Evolutionary conservation across 2,113 vertebrate species (phyloP).

Genomic region (Erythrocercus mccallii): DNA sequence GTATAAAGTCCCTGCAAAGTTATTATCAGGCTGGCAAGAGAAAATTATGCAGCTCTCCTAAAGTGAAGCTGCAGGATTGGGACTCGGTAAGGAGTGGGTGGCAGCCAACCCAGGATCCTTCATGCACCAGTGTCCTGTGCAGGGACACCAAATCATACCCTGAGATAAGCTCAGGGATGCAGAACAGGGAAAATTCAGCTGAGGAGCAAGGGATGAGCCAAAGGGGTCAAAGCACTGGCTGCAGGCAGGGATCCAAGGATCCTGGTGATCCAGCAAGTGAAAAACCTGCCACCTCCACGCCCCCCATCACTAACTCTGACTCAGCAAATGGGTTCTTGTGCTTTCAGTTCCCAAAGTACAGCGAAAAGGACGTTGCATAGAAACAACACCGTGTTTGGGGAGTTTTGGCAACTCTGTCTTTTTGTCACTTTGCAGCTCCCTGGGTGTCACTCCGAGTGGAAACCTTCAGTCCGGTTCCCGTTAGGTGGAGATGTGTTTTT

Average conservation of each 20-base stretch:
- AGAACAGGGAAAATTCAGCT: neutral
- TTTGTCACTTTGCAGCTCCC: slow-evolving; percentile 57
- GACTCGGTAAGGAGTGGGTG: neutral
- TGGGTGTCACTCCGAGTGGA: slow-evolving; percentile 35
- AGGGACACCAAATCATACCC: neutral
- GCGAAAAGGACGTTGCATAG: neutral
- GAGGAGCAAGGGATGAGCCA: neutral
- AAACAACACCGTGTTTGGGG: neutral
- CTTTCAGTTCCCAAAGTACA: neutral
- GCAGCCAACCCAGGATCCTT: neutral
- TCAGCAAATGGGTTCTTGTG: neutral
- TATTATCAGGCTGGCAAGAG: neutral
- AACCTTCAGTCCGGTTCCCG: neutral
- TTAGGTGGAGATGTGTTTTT: slow-evolving; percentile 65
- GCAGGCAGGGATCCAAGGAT: neutral
- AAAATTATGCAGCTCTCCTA: neutral
- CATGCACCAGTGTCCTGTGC: neutral
- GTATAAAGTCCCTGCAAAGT: neutral
- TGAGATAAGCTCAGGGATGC: neutral
- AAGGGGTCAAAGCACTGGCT: neutral
- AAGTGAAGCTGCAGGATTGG: neutral
- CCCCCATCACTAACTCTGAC: neutral
- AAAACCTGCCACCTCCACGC: neutral
- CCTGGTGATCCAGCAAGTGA: neutral
- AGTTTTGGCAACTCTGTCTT: slow-evolving; percentile 33